Evolutionary conservation across 2,797 vertebrate genomes (phyloP).

Genomic region (Momotus momota): DNA sequence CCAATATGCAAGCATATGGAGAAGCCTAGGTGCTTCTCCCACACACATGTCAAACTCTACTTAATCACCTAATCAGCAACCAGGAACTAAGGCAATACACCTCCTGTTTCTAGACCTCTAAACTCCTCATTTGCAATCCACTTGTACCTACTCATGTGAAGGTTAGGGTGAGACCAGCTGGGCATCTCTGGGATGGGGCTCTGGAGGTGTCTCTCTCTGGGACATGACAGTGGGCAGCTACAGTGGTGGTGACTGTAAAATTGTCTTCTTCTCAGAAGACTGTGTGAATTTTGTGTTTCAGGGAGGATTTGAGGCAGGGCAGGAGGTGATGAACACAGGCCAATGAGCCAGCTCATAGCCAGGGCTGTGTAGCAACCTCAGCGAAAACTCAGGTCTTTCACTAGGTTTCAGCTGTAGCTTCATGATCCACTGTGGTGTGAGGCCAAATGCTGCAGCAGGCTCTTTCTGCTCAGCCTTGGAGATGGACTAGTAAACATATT

Average conservation of each 20-base stretch:
- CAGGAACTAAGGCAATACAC: neutral
- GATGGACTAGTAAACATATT: neutral
- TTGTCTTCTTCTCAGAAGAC: neutral
- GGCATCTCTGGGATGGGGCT: neutral
- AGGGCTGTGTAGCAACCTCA: neutral
- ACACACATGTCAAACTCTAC: neutral
- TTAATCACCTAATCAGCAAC: neutral
- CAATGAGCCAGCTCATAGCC: neutral
- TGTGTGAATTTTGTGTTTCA: rapidly evolving
- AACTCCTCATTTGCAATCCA: neutral
- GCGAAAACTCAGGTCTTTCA: neutral
- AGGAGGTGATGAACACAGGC: neutral
- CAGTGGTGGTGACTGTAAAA: neutral
- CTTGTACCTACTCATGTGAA: rapidly evolving
- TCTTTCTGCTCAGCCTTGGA: neutral
- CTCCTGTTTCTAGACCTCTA: neutral
- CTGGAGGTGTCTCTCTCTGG: neutral
- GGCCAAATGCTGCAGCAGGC: neutral
- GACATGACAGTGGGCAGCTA: neutral
- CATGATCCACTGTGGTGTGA: neutral
- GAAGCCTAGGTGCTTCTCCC: neutral
- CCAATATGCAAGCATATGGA: neutral
- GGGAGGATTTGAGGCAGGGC: neutral
- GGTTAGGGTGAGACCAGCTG: neutral
- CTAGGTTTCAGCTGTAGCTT: neutral